Conservation (phyloP, 92 coral and sea anemone species). For the Zoanthus gigantus region DNA sequence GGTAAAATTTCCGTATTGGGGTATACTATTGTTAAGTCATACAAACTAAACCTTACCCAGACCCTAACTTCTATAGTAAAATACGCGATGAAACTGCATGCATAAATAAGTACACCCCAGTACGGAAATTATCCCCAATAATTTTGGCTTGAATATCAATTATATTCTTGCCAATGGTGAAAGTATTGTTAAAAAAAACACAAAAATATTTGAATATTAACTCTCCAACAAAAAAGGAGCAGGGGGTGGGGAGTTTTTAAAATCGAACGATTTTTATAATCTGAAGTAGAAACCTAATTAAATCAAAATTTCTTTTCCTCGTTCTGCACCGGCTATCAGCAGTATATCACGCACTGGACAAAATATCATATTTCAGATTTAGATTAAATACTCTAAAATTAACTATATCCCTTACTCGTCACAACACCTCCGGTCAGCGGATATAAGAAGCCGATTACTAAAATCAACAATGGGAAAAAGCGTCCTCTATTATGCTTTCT, state of each 20-base stretch:
- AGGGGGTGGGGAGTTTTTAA: neutral
- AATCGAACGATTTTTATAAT: neutral
- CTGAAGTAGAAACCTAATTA: neutral
- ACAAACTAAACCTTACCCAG: too few relatives aligned
- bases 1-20: too few relatives aligned
- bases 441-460: constrained; percentile 93
- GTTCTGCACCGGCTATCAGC: neutral
- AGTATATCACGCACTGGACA: neutral
- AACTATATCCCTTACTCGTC: constrained; percentile 79
- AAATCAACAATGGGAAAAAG: constrained; percentile 83
- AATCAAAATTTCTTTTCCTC: neutral
- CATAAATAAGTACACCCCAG: too few relatives aligned
- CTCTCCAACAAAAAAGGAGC: too few relatives aligned
- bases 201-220: too few relatives aligned
- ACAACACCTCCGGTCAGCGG: constrained; percentile 96
- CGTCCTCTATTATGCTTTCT: constrained; percentile 89
- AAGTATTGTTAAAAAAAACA: too few relatives aligned
- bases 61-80: too few relatives aligned
- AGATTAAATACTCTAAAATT: neutral
- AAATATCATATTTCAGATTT: neutral
- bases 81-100: too few relatives aligned
- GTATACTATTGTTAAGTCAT: too few relatives aligned
- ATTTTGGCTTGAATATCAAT: too few relatives aligned
- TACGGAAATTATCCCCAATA: too few relatives aligned
- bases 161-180: too few relatives aligned